Percentiles rank a stretch among this genome's conserved stretches.
Conservation (phyloP, 23 tunicate genomes). For the Oikopleura vanhoeffeni region DNA sequence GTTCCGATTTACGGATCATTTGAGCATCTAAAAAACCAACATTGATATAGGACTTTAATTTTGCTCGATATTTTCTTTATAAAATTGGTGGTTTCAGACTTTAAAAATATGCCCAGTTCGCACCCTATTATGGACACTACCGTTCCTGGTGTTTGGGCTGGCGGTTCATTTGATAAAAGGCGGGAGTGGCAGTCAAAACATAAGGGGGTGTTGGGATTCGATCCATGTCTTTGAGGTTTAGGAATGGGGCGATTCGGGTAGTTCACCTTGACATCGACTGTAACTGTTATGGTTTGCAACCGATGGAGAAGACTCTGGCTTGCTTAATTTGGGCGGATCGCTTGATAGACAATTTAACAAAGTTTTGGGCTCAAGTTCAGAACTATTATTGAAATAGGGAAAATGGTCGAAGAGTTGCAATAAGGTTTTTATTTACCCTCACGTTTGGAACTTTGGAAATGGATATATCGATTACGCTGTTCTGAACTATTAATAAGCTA, state of each 20-base stretch:
- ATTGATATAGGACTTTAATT: too few relatives aligned
- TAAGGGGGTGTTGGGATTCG: slow-evolving; percentile 16
- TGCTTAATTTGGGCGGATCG: slow-evolving; percentile 87
- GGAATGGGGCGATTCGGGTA: slow-evolving; percentile 28
- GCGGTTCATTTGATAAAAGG: slow-evolving; percentile 67
- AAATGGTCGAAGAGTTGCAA: slow-evolving; percentile 77
- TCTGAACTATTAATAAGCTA: too few relatives aligned
- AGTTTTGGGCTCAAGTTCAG: not conserved
- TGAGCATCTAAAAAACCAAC: too few relatives aligned
- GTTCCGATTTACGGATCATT: too few relatives aligned
- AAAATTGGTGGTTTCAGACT: too few relatives aligned
- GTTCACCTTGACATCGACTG: slow-evolving; percentile 76
- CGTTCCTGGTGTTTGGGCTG: slow-evolving; percentile 74
- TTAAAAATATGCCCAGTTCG: too few relatives aligned
- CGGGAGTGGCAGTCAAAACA: slow-evolving; percentile 54
- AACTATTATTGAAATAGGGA: slow-evolving; percentile 66
- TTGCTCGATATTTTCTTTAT: too few relatives aligned
- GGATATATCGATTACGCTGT: too few relatives aligned
- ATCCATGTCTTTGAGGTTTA: slow-evolving; percentile 24
- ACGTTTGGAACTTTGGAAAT: too few relatives aligned
- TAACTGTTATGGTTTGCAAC: slow-evolving; percentile 98
- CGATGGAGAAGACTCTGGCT: slow-evolving; percentile 56
- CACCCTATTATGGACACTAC: too few relatives aligned
- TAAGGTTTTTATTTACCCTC: slow-evolving; percentile 15
- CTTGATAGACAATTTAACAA: slow-evolving; percentile 31